Evolutionary conservation across 2,888 invertebrate species (phyloP), one percentile per base, ranked within the genome.

Genomic region (Chloromyia formosa): DNA sequence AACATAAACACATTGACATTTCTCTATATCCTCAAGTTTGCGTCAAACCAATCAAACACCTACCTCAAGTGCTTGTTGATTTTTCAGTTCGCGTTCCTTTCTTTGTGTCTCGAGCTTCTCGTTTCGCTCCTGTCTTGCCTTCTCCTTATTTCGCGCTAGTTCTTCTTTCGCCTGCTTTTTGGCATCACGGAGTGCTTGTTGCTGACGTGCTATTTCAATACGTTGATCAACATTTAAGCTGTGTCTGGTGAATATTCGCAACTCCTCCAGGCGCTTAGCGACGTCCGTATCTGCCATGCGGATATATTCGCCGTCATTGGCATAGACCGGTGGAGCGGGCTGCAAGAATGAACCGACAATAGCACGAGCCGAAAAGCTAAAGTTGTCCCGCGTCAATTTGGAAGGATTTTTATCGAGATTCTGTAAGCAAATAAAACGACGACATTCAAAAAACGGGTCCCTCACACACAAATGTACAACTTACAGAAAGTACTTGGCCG

Each of bases 311-410:
- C 90, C 90, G 77, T 91, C 91, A 75, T 89, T 88, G 61, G 87
- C 86, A 80, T 87, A 88, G 74, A 88, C 88, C 3, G 88, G 89
- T 3, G 89, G 88, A 56, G 90, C 88, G 0, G 93, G 93, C 82
- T 97, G 95, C 64, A 96, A 87, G 84, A 96, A 98, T 78, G 96
- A 95, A 1, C 98, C 98, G 53, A 98, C 90, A 77, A 96, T 90
- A 1, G 93, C 90, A 78, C 94, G 92, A 58, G 95, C 93, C 80
- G 94, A 95, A 87, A 96, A 97, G 77, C 94, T 95, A 86, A 98
- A 98, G 87, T 97, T 94, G 78, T 96, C 95, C 22, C 92, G 88
- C 1, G 90, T 91, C 74, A 97, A 85, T 80, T 92, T 92, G 68
- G 84, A 84, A 7, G 85, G 89, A 83, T 91, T 90, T 82, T 91